These are phyloP conservation scores for Phthorimaea operculella DNA, from an alignment of 1,140 invertebrate species.

Conservation along the genomic window DNA sequence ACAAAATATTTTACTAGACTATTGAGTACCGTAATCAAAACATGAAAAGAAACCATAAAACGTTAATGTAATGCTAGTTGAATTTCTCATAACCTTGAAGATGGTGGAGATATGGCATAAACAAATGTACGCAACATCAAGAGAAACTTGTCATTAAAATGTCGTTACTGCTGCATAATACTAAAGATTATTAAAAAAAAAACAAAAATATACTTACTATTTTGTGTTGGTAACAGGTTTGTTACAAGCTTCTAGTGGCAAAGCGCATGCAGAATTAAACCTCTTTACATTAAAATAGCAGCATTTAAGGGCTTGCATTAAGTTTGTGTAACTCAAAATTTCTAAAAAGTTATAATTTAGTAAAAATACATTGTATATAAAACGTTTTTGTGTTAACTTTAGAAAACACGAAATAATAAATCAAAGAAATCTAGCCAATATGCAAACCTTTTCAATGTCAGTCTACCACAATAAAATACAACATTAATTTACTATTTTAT, in stretches of 20 bases:
- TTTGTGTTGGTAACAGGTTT: neutral
- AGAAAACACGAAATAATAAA: no score
- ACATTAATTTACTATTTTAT: constrained; percentile 27
- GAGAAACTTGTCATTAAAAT: neutral
- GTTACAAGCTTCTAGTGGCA: constrained; percentile 32
- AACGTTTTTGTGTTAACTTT: no score
- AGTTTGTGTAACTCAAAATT: no score
- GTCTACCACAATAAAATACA: constrained; percentile 1
- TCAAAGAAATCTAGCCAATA: no score
- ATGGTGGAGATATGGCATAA: neutral
- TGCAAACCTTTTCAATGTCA: no score
- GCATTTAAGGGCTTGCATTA: neutral
- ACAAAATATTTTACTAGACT: no score
- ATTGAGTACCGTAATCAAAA: no score
- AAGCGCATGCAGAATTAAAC: constrained; percentile 31
- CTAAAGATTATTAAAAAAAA: constrained; percentile 11
- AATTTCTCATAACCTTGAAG: neutral
- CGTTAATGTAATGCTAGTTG: neutral
- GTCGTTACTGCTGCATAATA: constrained; percentile 4
- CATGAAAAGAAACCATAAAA: no score
- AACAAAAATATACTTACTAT: constrained; percentile 40
- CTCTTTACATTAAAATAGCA: constrained; percentile 3
- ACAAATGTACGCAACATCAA: neutral
- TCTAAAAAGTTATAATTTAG: no score
- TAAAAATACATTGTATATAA: no score